Evolutionary conservation across 2,888 invertebrate genomes (phyloP).

Genomic region (Lordiphosa fenestrarum): DNA sequence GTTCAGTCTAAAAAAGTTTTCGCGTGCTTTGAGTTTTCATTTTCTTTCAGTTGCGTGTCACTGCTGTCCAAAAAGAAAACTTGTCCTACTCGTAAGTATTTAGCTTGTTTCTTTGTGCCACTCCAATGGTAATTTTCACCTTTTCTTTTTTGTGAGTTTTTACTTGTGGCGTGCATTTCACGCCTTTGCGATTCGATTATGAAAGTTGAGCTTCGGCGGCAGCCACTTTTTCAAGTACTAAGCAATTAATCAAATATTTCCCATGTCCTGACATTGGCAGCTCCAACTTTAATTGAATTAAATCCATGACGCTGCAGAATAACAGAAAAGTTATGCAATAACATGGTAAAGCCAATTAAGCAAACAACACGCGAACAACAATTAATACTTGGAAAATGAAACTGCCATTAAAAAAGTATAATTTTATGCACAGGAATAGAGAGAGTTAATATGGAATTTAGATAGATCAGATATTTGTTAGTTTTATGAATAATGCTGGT

Average conservation of each 20-base stretch:
- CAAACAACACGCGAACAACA: conserved; percentile 19
- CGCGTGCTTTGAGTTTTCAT: conserved; percentile 43
- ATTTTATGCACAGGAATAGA: background rate
- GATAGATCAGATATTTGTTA: too few relatives aligned
- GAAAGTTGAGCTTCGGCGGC: conserved; percentile 22
- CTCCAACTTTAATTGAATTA: conserved; percentile 47
- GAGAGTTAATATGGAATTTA: too few relatives aligned
- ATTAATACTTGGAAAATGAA: conserved; percentile 29
- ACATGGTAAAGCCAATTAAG: conserved; percentile 31
- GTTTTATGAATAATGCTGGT: too few relatives aligned
- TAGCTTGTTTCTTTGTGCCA: conserved; percentile 35
- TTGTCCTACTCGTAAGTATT: conserved; percentile 52
- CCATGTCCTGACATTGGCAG: conserved; percentile 28
- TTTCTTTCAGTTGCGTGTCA: conserved; percentile 34
- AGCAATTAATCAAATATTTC: conserved; percentile 44
- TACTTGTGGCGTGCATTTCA: conserved; percentile 45
- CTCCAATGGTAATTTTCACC: conserved; percentile 11
- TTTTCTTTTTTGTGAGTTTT: conserved; percentile 9
- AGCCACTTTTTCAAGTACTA: background rate
- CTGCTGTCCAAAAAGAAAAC: conserved; percentile 20
- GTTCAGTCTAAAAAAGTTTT: conserved; percentile 32
- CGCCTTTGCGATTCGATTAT: conserved; percentile 52
- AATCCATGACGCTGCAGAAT: conserved; percentile 24
- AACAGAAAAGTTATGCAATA: conserved; percentile 4
- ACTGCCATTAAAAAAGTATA: conserved; percentile 7